A percentile compares a stretch with the other conserved stretches of the same genome.
These are phyloP conservation scores for Mechanitis mazaeus DNA, from an alignment of 2,888 invertebrate species.

Conservation along the genomic window DNA sequence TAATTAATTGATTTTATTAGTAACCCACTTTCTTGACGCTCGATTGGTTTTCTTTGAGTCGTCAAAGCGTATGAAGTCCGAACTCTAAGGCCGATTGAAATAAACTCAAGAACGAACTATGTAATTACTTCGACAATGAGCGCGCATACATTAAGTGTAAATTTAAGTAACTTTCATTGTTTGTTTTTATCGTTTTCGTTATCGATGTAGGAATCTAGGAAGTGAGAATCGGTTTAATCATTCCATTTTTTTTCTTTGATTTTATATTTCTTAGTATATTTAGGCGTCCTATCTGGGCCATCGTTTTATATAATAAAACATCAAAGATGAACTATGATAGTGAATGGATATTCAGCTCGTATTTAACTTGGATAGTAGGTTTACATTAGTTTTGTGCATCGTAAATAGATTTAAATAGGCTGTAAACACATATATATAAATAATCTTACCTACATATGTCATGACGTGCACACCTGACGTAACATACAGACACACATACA, in stretches of 20 bases:
- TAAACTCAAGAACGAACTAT: conserved; percentile 14
- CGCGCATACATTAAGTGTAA: conserved; percentile 21
- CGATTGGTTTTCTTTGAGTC: conserved; percentile 47
- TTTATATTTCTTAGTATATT: neutral
- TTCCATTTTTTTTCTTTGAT: neutral
- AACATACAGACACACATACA: conserved; percentile 44
- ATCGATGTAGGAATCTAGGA: neutral
- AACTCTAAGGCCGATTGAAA: neutral
- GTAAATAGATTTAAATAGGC: conserved; percentile 59
- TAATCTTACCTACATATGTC: conserved; percentile 64
- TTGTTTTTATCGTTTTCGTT: conserved; percentile 19
- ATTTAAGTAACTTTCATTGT: conserved; percentile 21
- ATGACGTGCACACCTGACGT: conserved; percentile 65
- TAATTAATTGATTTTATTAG: conserved; percentile 32
- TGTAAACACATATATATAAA: conserved; percentile 60
- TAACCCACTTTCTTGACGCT: conserved; percentile 44
- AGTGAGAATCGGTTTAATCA: neutral
- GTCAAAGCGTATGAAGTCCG: conserved; percentile 33
- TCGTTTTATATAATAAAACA: conserved; percentile 14
- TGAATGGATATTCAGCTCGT: conserved; percentile 29
- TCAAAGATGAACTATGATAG: conserved; percentile 17
- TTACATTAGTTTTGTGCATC: conserved; percentile 33
- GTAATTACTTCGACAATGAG: conserved; percentile 25
- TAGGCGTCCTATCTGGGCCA: conserved; percentile 15
- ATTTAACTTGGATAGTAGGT: conserved; percentile 25